Base-by-base conservation (phyloP, 2,888 invertebrate genomes). In the Phasia obesa region DNA sequence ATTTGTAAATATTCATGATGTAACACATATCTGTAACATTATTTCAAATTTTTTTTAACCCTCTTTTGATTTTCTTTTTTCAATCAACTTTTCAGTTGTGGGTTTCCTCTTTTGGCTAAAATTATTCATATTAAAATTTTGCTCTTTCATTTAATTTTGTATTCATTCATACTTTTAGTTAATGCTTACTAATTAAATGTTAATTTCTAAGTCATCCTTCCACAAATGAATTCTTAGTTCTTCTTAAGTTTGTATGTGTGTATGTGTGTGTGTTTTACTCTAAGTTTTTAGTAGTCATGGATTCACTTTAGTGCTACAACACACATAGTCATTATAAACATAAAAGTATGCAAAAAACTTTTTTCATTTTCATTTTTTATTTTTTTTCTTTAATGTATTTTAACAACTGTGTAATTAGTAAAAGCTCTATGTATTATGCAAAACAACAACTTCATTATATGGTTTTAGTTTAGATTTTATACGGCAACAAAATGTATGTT, bases 151-250 rank as follows among this genome's bases (percentile, higher is more conserved):
- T 76, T 31, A 23, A 23, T 38, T 44, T 53, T 27, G 2, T 23
- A 17, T 44, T 70, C 62, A 47, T 65, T 47, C 55, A 75, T 60
- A 71, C 60, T 83, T 79, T 71, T 38, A 62, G 71, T 60, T 79
- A 83, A 83, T 83, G 83, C 79, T 60, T 79, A 62, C 79, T 83
- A 83, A 83, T 83, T 83, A 83, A 83, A 83, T 83, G 83, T 76
- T 79, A 83, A 83, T 83, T 83, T 79, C 83, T 83, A 79, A 83
- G 83, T 79, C 75, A 83, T 83, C 74, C 53, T 51, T 60, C 7
- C 21, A 21, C 38, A 59, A 76, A 67, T 76, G 73, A 53, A 62
- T 76, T 69, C 21, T 51, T 35, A 60, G 31, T 64, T 62, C 44
- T 70, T 53, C 49, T 27, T 21, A n/a, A n/a, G n/a, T 31, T 47